phyloP scores from a whole-genome alignment of 2,113 vertebrate genomes.

The Tretioscincus oriximinensis region DNA sequence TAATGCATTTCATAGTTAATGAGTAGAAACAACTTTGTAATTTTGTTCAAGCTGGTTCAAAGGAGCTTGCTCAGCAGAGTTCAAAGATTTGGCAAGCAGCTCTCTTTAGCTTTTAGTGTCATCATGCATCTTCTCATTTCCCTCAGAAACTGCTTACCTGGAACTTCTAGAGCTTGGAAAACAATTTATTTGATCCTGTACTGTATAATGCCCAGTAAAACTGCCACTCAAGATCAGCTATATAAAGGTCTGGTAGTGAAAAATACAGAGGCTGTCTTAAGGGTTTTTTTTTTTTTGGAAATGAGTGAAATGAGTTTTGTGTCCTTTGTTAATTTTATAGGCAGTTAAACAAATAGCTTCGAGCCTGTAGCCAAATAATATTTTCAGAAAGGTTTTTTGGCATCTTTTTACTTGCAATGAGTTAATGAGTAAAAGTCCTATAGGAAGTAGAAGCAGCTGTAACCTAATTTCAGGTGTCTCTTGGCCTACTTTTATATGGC shows the following conservation, averaged over 20 bases:
- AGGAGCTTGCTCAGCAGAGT: background rate
- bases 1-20: background rate
- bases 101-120: slow-evolving; percentile 17
- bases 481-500: background rate
- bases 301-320: background rate
- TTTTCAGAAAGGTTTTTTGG: too few relatives aligned
- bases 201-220: background rate
- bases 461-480: background rate
- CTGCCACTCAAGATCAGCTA: background rate
- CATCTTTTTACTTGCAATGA: background rate
- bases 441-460: background rate
- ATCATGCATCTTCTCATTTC: background rate
- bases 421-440: background rate
- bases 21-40: slow-evolving; percentile 12
- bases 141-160: background rate
- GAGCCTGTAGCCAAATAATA: background rate
- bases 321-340: background rate
- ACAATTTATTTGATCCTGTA: background rate
- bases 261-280: background rate
- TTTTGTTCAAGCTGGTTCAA: slow-evolving; percentile 8
- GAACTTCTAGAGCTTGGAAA: background rate
- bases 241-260: background rate
- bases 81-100: slow-evolving; percentile 4
- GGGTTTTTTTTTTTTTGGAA: background rate
- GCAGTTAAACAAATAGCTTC: background rate